A percentile compares a stretch with the other conserved stretches of the same genome.
Evolutionary conservation across 2,888 invertebrate genomes (phyloP).

Genomic region (Scaeva pyrastri): DNA sequence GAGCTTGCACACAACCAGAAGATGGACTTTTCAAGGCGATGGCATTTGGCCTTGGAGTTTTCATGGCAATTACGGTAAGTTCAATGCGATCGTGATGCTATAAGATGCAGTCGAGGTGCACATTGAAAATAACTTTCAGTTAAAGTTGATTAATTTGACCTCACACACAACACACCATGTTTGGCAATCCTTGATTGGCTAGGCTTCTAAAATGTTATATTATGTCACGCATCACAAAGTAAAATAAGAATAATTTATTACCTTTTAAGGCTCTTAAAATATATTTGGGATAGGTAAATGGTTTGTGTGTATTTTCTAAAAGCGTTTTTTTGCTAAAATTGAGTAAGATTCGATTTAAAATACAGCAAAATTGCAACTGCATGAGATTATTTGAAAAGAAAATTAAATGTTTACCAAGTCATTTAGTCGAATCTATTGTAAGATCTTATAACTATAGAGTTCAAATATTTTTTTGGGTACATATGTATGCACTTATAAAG

Average conservation of each 20-base stretch:
- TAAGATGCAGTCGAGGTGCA: background rate
- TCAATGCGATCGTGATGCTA: background rate
- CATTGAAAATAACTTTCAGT: background rate
- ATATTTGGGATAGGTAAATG: background rate
- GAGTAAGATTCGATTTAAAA: too few species aligned
- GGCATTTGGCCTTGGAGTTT: constrained; percentile 94
- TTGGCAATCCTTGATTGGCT: constrained; percentile 25
- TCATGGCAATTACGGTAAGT: constrained; percentile 91
- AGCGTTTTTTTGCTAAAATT: too few species aligned
- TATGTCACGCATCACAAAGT: background rate
- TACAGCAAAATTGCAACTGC: too few species aligned
- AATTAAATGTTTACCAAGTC: too few species aligned
- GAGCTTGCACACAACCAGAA: constrained; percentile 87
- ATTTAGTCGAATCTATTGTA: too few species aligned
- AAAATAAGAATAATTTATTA: constrained; percentile 2
- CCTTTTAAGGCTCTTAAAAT: background rate
- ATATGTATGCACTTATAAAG: background rate
- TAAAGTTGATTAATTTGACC: constrained; percentile 19
- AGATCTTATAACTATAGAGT: too few species aligned
- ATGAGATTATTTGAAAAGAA: too few species aligned
- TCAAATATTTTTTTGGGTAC: too few species aligned
- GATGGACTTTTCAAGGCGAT: constrained; percentile 88
- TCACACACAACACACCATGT: constrained; percentile 39
- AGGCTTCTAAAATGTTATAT: background rate
- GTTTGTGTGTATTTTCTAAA: background rate